Percentiles rank a stretch among this genome's conserved stretches.
Evolutionary conservation across 2,113 vertebrate genomes (phyloP).

Genomic region (Labeo rohita): DNA sequence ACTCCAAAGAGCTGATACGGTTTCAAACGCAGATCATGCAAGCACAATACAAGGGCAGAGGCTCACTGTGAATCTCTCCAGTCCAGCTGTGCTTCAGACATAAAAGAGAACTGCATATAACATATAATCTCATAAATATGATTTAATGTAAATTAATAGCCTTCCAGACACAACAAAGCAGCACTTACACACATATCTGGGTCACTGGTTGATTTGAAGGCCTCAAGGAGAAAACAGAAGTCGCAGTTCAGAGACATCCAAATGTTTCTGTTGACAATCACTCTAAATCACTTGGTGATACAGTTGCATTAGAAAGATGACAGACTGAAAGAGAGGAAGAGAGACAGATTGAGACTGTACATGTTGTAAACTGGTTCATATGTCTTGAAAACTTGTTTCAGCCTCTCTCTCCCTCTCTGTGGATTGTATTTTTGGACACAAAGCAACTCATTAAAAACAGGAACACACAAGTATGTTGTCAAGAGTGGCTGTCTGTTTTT

Average conservation of each 20-base stretch:
- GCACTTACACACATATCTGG: not conserved
- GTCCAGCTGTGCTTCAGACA: not conserved
- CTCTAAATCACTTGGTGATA: slow-evolving; percentile 16
- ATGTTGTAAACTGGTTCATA: not conserved
- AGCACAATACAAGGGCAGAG: not conserved
- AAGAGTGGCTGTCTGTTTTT: not conserved
- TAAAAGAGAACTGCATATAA: not conserved
- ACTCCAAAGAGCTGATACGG: not conserved
- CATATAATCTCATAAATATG: not conserved
- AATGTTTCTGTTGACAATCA: slow-evolving; percentile 12
- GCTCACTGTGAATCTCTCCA: not conserved
- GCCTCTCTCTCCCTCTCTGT: not conserved
- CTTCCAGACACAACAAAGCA: not conserved
- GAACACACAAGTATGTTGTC: not conserved
- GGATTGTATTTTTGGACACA: slow-evolving; percentile 8
- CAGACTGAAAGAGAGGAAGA: not conserved
- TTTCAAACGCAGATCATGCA: not conserved
- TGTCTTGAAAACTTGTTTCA: not conserved
- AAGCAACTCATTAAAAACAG: slow-evolving; percentile 23
- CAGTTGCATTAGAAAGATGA: not conserved
- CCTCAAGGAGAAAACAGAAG: not conserved
- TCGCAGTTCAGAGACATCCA: not conserved
- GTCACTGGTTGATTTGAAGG: not conserved
- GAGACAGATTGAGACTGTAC: not conserved
- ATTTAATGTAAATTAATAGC: not conserved